Percentiles rank a stretch among this genome's conserved stretches.
Conservation (phyloP, 2,797 vertebrate genomes). For the Acomys russatus region DNA sequence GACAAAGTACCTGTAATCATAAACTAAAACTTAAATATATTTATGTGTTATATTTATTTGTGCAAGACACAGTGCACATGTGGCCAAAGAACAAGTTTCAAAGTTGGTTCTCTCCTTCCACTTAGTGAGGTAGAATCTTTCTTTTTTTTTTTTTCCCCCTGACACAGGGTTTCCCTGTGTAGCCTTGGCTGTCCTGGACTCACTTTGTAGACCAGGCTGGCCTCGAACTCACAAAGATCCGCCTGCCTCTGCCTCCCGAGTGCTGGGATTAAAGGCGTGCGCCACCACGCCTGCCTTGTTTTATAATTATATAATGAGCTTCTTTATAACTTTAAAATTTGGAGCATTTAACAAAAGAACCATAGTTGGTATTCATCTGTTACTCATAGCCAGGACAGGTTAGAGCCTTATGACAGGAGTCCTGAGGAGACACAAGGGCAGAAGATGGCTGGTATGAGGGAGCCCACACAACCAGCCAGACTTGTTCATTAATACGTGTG, state of each 20-base stretch:
- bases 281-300: background rate
- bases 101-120: background rate
- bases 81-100: background rate
- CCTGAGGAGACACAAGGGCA: background rate
- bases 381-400: background rate
- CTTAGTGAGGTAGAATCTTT: background rate
- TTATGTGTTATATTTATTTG: accelerated
- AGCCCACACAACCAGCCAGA: background rate
- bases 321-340: slow-evolving; percentile 9
- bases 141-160: no score
- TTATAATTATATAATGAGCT: background rate
- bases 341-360: background rate
- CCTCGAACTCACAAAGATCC: no score
- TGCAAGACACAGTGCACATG: background rate
- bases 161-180: no score
- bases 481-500: background rate
- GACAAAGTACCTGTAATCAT: no score
- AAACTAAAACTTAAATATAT: background rate
- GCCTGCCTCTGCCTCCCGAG: no score
- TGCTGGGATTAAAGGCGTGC: no score
- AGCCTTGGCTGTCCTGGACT: no score
- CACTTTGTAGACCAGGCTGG: no score
- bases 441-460: background rate
- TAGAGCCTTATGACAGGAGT: background rate
- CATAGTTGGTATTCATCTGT: background rate